Evolutionary conservation across 1,140 invertebrate genomes (phyloP).

Genomic region (Dufourea novaeangliae): DNA sequence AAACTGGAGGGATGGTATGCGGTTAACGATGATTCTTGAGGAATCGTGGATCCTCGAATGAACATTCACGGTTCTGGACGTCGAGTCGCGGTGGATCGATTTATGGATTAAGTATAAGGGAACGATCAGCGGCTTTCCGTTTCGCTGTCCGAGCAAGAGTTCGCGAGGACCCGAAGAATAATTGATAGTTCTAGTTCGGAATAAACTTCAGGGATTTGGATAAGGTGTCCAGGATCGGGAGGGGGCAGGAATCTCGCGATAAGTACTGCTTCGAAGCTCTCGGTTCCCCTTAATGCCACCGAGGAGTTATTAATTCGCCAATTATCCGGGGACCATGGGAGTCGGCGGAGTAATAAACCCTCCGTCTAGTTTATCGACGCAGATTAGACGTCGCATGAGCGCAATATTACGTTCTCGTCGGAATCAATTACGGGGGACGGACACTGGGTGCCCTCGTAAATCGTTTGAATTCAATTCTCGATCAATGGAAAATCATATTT

Average conservation of each 20-base stretch:
- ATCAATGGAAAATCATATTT: background rate
- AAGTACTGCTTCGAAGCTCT: constrained; percentile 19
- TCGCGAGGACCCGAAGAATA: constrained; percentile 6
- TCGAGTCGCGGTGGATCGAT: background rate
- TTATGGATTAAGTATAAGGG: background rate
- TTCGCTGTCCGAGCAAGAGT: background rate
- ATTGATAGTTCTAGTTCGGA: constrained; percentile 29
- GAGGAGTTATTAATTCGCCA: constrained; percentile 36
- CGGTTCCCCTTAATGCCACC: background rate
- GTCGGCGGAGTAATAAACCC: constrained; percentile 15
- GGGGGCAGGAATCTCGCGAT: no score
- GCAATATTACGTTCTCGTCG: background rate
- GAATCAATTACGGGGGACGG: background rate
- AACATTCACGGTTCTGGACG: no score
- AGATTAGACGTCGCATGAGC: background rate
- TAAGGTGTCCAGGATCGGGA: background rate
- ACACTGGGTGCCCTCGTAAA: no score
- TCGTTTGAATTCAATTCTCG: background rate
- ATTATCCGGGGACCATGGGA: constrained; percentile 16
- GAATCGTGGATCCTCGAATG: no score
- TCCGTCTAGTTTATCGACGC: constrained; percentile 18
- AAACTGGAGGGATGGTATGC: no score
- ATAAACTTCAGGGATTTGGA: constrained; percentile 11
- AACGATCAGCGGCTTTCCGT: background rate
- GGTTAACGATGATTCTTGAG: no score